Evolutionary conservation across 2,113 vertebrate species (phyloP), one percentile per base, ranked within the genome.

Genomic region (Tragulus kanchil): DNA sequence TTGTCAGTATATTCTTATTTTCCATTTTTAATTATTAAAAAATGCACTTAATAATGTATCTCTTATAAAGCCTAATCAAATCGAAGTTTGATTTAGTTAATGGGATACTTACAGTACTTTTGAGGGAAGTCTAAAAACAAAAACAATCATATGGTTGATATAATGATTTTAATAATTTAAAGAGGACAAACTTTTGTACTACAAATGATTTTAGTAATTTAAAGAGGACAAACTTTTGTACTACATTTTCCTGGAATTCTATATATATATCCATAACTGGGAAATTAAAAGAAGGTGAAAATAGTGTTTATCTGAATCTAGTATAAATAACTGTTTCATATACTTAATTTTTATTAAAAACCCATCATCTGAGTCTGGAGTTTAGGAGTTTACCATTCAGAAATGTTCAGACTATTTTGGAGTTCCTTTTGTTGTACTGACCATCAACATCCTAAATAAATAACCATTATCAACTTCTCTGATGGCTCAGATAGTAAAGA

Each of bases 21-120:
- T 84, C 42, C 65, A 77, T 82, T 78, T 64, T 28, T 73, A 93
- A 75, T 62, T 88, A 84, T 58, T 56, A 58, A 86, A 90, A 71
- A 73, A 56, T 81, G 42, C 5, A 86, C 23, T 36, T 86, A 69
- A 45, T 62, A 71, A 48, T 58, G 6, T 64, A 36, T 15, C 8
- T 62, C 8, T 42, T 90, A 85, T 3, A 89, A 75, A 90, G 59
- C 83, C 10, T 79, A 87, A 75, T 3, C 10, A 85, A 95, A 86
- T 59, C 6, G 8, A 65, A 92, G 12, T 77, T 64, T 92, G 8
- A 73, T 73, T 92, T 92, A 16, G 7, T 59, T 88, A 84, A n/a
- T 64, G 3, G 0, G 59, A 45, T 79, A 73, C 42, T 79, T 77
- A 67, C 3, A 21, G 13, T 59, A 59, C 21, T 85, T 85, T 71